These are phyloP conservation scores for Dolichoris vasculosae DNA, from an alignment of 1,140 invertebrate species.

Conservation along the genomic window DNA sequence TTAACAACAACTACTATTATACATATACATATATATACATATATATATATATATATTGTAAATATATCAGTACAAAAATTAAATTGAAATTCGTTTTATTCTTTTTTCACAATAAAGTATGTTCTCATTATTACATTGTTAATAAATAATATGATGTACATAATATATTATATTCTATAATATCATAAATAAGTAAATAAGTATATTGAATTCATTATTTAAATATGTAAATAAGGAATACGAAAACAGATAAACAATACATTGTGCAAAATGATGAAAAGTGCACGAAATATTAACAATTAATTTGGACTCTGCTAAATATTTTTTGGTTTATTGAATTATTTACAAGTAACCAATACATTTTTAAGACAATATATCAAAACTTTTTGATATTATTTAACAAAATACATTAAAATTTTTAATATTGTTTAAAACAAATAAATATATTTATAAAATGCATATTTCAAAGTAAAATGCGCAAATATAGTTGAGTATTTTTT, in stretches of 20 bases:
- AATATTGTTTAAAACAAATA: too few species aligned
- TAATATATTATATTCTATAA: conserved; percentile 34
- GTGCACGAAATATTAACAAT: conserved; percentile 17
- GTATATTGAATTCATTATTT: conserved; percentile 14
- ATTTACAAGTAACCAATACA: too few species aligned
- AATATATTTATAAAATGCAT: too few species aligned
- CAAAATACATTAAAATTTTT: too few species aligned
- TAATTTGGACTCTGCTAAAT: conserved; percentile 56
- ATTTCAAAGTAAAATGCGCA: too few species aligned
- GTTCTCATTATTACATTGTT: conserved; percentile 24
- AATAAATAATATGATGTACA: conserved; percentile 49
- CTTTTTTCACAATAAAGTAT: conserved; percentile 28
- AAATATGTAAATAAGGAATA: conserved; percentile 28
- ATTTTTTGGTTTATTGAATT: conserved; percentile 13
- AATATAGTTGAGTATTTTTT: too few species aligned
- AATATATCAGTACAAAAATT: conserved; percentile 42
- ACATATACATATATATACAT: too few species aligned
- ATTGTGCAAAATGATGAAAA: conserved; percentile 28
- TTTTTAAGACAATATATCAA: too few species aligned
- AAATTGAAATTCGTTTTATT: conserved; percentile 35
- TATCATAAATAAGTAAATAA: conserved; percentile 42
- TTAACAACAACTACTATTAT: background rate
- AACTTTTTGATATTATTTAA: too few species aligned
- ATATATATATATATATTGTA: conserved; percentile 38
- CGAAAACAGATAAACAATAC: conserved; percentile 16